These are phyloP conservation scores for Xiphorhynchus erythropygius DNA, from an alignment of 2,797 vertebrate genomes.

Conservation along the genomic window DNA sequence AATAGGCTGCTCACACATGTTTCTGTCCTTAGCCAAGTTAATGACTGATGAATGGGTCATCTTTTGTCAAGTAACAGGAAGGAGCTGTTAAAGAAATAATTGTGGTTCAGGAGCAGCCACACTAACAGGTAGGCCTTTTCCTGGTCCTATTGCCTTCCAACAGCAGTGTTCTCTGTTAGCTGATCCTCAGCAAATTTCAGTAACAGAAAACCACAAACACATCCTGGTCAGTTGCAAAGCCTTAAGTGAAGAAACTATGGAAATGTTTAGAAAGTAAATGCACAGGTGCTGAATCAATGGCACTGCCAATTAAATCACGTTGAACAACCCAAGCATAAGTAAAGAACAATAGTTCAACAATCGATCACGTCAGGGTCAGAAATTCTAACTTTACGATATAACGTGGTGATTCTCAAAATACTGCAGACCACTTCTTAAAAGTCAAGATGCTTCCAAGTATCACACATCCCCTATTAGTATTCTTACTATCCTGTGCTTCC, in stretches of 20 bases:
- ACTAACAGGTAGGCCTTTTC: slow-evolving; percentile 30
- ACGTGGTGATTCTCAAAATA: not conserved
- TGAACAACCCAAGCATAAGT: not conserved
- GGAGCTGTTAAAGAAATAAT: slow-evolving; percentile 20
- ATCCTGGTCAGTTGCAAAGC: not conserved
- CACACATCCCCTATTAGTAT: not conserved
- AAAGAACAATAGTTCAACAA: not conserved
- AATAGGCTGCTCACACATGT: slow-evolving; percentile 43
- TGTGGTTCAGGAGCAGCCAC: not conserved
- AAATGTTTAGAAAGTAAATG: not conserved
- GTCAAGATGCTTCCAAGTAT: not conserved
- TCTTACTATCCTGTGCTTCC: not conserved
- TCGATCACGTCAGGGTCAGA: not conserved
- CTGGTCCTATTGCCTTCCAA: not conserved
- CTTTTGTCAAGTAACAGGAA: slow-evolving; percentile 28
- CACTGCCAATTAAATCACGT: not conserved
- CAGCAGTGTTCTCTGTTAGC: not conserved
- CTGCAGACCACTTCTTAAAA: not conserved
- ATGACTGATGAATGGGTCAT: slow-evolving; percentile 30
- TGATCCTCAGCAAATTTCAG: not conserved
- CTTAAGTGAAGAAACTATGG: not conserved
- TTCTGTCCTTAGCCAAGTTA: slow-evolving; percentile 35
- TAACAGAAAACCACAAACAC: not conserved
- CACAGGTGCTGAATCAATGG: not conserved
- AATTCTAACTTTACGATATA: not conserved